phyloP scores from a whole-genome alignment of 2,797 vertebrate genomes.

The Chloroceryle amazona region DNA sequence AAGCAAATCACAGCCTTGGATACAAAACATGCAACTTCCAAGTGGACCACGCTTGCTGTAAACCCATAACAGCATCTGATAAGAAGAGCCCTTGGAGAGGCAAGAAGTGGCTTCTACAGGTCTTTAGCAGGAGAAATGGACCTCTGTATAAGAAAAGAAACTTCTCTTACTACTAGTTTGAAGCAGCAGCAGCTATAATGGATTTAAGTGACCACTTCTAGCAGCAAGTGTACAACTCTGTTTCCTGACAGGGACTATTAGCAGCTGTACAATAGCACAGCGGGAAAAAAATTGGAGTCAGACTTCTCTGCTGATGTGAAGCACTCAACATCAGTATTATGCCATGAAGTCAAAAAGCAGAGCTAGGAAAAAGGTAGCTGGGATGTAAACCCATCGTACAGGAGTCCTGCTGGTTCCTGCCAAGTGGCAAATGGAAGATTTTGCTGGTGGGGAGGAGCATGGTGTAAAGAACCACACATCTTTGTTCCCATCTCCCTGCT shows the following conservation, averaged over 20 bases:
- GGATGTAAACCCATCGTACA: accelerated
- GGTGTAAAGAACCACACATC: not conserved
- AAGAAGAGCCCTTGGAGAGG: not conserved
- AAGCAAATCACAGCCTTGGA: not conserved
- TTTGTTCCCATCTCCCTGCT: not conserved
- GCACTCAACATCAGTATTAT: not conserved
- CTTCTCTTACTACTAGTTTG: not conserved
- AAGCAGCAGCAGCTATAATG: not conserved
- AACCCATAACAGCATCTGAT: not conserved
- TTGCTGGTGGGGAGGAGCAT: not conserved
- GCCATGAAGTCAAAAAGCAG: not conserved
- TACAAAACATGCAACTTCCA: not conserved
- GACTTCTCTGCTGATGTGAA: not conserved
- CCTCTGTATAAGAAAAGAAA: not conserved
- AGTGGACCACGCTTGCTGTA: not conserved
- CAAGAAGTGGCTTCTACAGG: not conserved
- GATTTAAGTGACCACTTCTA: not conserved
- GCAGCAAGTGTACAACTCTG: not conserved
- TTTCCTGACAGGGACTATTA: not conserved
- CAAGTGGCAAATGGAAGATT: not conserved
- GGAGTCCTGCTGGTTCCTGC: not conserved
- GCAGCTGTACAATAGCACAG: not conserved
- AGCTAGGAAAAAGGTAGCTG: not conserved
- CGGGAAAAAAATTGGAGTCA: not conserved
- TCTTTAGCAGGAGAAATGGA: not conserved